These are phyloP conservation scores for Chromobotia macracanthus DNA, from an alignment of 2,797 vertebrate genomes.

Conservation along the genomic window DNA sequence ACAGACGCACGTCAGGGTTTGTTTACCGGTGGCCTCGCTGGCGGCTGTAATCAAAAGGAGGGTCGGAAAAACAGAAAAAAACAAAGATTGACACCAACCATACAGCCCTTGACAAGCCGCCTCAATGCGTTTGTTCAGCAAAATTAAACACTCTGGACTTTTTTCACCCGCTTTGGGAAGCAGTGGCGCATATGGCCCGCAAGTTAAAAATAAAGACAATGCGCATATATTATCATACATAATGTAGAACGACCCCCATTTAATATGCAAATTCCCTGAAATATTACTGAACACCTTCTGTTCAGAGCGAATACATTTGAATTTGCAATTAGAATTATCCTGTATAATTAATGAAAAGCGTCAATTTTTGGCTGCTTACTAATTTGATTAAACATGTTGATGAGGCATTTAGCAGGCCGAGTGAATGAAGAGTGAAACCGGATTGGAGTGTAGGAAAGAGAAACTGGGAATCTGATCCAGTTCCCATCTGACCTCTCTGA, in stretches of 20 bases:
- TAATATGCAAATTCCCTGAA: constrained; percentile 95
- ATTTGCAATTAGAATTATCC: constrained; percentile 97
- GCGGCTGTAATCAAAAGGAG: constrained; percentile 65
- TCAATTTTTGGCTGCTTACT: constrained; percentile 91
- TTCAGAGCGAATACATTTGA: constrained; percentile 94
- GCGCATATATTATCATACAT: constrained; percentile 93
- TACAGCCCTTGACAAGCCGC: constrained; percentile 67
- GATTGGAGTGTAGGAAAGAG: constrained; percentile 39
- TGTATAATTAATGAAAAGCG: constrained; percentile 98
- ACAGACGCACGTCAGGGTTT: constrained; percentile 26
- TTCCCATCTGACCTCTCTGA: constrained; percentile 44
- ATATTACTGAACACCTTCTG: constrained; percentile 96
- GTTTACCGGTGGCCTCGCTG: constrained; percentile 54
- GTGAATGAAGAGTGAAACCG: constrained; percentile 58
- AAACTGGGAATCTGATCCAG: constrained; percentile 34
- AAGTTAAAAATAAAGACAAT: constrained; percentile 93
- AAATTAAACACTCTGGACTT: constrained; percentile 78
- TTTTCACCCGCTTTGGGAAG: constrained; percentile 81
- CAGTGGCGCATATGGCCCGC: constrained; percentile 85
- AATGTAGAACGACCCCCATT: constrained; percentile 88
- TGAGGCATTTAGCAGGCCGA: constrained; percentile 86
- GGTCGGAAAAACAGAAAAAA: constrained; percentile 49
- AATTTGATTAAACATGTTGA: constrained; percentile 97
- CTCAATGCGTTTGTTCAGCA: constrained; percentile 72
- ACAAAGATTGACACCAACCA: constrained; percentile 68